A percentile compares a stretch with the other conserved stretches of the same genome.
Evolutionary conservation across 1,140 invertebrate species (phyloP).

Genomic region (Drosophila melanica): DNA sequence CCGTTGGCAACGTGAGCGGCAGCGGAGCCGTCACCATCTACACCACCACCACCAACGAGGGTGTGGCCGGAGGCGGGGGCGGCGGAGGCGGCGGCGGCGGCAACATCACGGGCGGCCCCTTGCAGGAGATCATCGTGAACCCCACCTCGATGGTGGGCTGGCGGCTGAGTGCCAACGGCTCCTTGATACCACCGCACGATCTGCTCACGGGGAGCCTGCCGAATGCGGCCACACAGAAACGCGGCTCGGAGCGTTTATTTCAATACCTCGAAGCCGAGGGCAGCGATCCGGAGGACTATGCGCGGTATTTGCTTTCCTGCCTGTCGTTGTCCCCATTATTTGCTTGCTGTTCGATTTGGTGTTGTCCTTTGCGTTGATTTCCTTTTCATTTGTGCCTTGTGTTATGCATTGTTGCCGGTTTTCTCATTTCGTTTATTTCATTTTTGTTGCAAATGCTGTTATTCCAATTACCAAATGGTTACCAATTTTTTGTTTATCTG

Average conservation of each 20-base stretch:
- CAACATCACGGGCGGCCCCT: constrained; percentile 69
- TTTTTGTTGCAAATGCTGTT: not conserved
- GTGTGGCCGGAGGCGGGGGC: constrained; percentile 51
- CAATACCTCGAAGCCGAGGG: constrained; percentile 84
- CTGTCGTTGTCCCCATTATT: not conserved
- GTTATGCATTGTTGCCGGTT: constrained; percentile 3
- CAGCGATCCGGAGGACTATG: constrained; percentile 84
- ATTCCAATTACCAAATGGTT: not conserved
- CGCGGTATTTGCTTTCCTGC: constrained; percentile 68
- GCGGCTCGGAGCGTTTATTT: constrained; percentile 83
- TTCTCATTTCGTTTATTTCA: not conserved
- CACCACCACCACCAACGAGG: constrained; percentile 79
- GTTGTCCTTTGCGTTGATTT: constrained; percentile 20
- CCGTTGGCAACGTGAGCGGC: constrained; percentile 71
- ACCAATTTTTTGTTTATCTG: not conserved
- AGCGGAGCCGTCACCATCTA: constrained; percentile 79
- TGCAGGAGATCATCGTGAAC: constrained; percentile 83
- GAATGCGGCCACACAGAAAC: constrained; percentile 80
- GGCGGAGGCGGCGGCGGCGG: constrained; percentile 56
- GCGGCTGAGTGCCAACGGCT: constrained; percentile 81
- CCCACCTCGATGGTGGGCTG: constrained; percentile 83
- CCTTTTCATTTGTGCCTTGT: not conserved
- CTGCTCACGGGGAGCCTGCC: constrained; percentile 73
- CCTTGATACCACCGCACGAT: constrained; percentile 82
- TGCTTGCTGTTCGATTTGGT: not conserved